Conservation (phyloP, 23 tunicate genomes). For the Pegea sp. region DNA sequence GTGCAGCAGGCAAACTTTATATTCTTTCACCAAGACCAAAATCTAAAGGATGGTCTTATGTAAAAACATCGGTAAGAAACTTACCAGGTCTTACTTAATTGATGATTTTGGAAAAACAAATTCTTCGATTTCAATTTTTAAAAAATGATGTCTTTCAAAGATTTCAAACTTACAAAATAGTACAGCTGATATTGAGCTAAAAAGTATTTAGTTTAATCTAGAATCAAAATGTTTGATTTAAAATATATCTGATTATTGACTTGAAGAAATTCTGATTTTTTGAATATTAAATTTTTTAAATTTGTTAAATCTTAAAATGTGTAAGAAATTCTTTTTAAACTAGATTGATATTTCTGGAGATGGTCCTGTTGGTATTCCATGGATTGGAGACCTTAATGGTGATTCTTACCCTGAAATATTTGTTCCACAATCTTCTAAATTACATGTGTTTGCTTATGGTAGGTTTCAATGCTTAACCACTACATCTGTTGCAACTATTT, state of each 20-base stretch:
- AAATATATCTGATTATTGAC: too few species aligned
- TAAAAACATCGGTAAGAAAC: slow-evolving; percentile 42
- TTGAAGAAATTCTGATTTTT: too few species aligned
- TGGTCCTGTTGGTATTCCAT: slow-evolving; percentile 64
- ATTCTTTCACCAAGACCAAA: slow-evolving; percentile 72
- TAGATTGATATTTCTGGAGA: slow-evolving; percentile 13
- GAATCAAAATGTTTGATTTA: too few species aligned
- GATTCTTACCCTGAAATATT: slow-evolving; percentile 86
- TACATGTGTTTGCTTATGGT: slow-evolving; percentile 90
- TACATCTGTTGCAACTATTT: too few species aligned
- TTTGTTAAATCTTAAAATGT: background rate
- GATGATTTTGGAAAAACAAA: too few species aligned
- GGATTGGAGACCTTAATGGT: slow-evolving; percentile 54
- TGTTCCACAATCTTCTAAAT: slow-evolving; percentile 77
- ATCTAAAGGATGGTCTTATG: slow-evolving; percentile 51
- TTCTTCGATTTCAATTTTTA: background rate
- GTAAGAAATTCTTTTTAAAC: background rate
- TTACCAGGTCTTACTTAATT: background rate
- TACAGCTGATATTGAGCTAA: too few species aligned
- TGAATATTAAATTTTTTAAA: too few species aligned
- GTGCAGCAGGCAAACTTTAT: slow-evolving; percentile 39
- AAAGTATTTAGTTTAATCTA: too few species aligned
- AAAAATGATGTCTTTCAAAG: background rate
- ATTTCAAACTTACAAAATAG: background rate
- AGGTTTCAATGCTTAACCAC: too few species aligned